Conservation (phyloP, 2,888 invertebrate genomes). For the Gnatocerus cornutus region DNA sequence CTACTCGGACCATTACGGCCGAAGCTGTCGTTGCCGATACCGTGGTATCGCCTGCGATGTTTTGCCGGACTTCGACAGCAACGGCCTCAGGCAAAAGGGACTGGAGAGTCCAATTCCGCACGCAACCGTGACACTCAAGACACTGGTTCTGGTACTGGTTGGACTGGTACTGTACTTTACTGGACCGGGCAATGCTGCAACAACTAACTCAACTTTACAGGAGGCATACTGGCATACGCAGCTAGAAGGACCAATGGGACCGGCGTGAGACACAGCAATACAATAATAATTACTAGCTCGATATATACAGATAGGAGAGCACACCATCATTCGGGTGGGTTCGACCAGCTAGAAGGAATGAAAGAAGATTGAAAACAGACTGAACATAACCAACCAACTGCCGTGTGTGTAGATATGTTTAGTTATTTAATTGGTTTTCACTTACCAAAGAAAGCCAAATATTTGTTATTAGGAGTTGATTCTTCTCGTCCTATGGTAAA, state of each 20-base stretch:
- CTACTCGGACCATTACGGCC: conserved; percentile 47
- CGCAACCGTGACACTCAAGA: conserved; percentile 44
- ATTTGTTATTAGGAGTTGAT: conserved; percentile 95
- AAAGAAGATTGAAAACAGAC: conserved; percentile 63
- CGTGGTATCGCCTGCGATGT: conserved; percentile 15
- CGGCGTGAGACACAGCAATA: conserved; percentile 58
- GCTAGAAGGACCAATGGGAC: conserved; percentile 58
- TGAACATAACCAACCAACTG: conserved; percentile 68
- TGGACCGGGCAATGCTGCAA: conserved; percentile 61
- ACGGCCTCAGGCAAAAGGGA: conserved; percentile 44
- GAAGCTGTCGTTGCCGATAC: conserved; percentile 44
- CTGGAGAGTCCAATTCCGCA: conserved; percentile 40
- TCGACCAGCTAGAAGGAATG: conserved; percentile 64
- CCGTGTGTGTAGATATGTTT: conserved; percentile 71
- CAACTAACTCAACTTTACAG: conserved; percentile 66
- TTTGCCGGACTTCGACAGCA: conserved; percentile 40
- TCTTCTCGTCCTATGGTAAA: conserved; percentile 93
- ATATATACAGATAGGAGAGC: conserved; percentile 57
- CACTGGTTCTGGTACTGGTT: conserved; percentile 48
- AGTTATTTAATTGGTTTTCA: conserved; percentile 74
- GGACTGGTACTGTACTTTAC: conserved; percentile 51
- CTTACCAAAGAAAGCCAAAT: conserved; percentile 97
- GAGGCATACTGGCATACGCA: conserved; percentile 61
- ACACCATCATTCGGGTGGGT: conserved; percentile 64
- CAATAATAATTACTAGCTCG: conserved; percentile 58